Evolutionary conservation across 2,797 vertebrate species (phyloP).

Genomic region (Otus scops): DNA sequence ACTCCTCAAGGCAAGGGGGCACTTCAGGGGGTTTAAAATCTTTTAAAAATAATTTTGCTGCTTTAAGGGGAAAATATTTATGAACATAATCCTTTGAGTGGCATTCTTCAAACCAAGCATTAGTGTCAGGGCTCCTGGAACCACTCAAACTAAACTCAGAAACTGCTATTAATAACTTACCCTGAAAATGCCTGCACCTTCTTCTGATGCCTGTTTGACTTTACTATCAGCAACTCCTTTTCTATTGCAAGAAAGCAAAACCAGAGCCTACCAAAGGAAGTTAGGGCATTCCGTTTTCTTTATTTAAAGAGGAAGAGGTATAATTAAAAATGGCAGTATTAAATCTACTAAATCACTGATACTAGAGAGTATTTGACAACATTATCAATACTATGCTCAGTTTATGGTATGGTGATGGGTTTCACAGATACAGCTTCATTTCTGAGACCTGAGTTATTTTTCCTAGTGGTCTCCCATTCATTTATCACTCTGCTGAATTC

Average conservation of each 20-base stretch:
- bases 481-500: not conserved
- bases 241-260: not conserved
- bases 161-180: not conserved
- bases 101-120: not conserved
- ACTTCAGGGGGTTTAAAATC: not conserved
- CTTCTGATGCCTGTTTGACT: not conserved
- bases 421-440: not conserved
- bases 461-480: not conserved
- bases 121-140: not conserved
- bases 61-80: not conserved
- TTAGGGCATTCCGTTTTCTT: not conserved
- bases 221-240: not conserved
- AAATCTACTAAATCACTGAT: not conserved
- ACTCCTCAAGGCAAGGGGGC: not conserved
- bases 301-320: not conserved
- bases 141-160: not conserved
- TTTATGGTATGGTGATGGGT: not conserved
- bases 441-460: not conserved
- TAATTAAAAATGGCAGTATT: not conserved
- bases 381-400: not conserved
- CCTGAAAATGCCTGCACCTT: not conserved
- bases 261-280: not conserved
- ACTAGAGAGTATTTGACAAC: not conserved
- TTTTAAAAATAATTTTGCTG: not conserved
- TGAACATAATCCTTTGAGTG: not conserved